Evolutionary conservation across 2,888 invertebrate species (phyloP).

Genomic region (Nomada fabriciana): DNA sequence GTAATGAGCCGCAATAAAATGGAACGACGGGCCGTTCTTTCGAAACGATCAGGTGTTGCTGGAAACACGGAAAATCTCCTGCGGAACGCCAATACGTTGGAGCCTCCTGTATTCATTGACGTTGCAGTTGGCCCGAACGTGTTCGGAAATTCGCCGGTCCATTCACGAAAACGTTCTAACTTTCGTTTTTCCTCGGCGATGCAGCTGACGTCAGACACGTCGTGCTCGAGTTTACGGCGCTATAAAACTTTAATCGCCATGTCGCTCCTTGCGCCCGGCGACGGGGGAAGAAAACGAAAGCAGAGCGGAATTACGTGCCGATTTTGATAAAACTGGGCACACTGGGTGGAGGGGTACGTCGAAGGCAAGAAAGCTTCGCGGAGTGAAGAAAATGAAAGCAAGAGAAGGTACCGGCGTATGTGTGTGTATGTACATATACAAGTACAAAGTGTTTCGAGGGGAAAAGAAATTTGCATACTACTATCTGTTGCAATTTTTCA

Average conservation of each 20-base stretch:
- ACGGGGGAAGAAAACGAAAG: constrained; percentile 43
- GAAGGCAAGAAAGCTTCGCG: not conserved
- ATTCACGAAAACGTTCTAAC: constrained; percentile 57
- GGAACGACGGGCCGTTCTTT: not conserved
- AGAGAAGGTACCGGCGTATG: no score
- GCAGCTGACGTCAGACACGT: constrained; percentile 42
- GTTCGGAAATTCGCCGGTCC: constrained; percentile 7
- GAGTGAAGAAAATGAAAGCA: constrained; percentile 13
- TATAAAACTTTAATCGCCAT: constrained; percentile 56
- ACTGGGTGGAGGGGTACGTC: not conserved
- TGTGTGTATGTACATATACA: no score
- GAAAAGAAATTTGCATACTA: no score
- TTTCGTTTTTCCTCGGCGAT: constrained; percentile 51
- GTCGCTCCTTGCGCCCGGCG: not conserved
- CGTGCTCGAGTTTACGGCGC: constrained; percentile 54
- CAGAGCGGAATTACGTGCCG: constrained; percentile 9
- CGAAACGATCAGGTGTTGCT: not conserved
- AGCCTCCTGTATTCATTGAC: not conserved
- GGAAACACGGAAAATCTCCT: not conserved
- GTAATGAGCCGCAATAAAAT: constrained; percentile 45
- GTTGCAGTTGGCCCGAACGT: not conserved
- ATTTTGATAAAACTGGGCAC: constrained; percentile 10
- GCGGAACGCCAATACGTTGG: constrained; percentile 28
- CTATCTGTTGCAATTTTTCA: no score
- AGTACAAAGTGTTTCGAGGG: no score